phyloP scores from a whole-genome alignment of 2,888 invertebrate genomes.

The Prionchulus punctatus region DNA sequence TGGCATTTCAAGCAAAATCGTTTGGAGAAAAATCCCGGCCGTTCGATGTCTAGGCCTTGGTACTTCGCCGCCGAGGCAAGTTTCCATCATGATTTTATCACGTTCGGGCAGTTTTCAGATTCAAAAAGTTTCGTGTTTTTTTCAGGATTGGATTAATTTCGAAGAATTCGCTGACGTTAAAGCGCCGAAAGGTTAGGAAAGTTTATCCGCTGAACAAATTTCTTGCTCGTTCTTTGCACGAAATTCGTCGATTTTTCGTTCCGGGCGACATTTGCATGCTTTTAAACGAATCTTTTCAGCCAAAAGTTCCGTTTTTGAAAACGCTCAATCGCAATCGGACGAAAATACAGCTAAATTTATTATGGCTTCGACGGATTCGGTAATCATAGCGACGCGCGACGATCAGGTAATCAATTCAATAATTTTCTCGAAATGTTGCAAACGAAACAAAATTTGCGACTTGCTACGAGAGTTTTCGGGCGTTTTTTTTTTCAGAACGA shows the following conservation, averaged over 20 bases:
- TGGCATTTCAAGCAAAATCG: conserved; percentile 96
- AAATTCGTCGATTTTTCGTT: neutral
- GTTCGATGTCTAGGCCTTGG: conserved; percentile 61
- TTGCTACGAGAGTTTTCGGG: conserved; percentile 4
- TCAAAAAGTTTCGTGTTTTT: no score
- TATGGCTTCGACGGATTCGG: conserved; percentile 2
- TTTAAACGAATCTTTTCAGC: conserved; percentile 9
- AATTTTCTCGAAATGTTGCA: neutral
- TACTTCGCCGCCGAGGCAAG: conserved; percentile 52
- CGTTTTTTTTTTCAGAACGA: conserved; percentile 36
- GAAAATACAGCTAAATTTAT: neutral
- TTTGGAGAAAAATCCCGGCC: conserved; percentile 56
- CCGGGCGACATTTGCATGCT: neutral
- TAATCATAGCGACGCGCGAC: conserved; percentile 3
- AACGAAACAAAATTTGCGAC: neutral
- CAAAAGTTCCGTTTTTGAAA: conserved; percentile 14
- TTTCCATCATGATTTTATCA: no score
- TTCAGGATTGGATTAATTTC: neutral
- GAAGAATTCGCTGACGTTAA: neutral
- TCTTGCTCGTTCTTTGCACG: neutral
- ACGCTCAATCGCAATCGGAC: neutral
- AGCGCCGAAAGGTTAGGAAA: neutral
- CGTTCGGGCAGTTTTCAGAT: no score
- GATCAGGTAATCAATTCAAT: conserved; percentile 5
- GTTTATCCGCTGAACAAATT: neutral